Evolutionary conservation across 2,888 invertebrate species (phyloP), one percentile per base, ranked within the genome.

Genomic region (Lapara coniferarum): DNA sequence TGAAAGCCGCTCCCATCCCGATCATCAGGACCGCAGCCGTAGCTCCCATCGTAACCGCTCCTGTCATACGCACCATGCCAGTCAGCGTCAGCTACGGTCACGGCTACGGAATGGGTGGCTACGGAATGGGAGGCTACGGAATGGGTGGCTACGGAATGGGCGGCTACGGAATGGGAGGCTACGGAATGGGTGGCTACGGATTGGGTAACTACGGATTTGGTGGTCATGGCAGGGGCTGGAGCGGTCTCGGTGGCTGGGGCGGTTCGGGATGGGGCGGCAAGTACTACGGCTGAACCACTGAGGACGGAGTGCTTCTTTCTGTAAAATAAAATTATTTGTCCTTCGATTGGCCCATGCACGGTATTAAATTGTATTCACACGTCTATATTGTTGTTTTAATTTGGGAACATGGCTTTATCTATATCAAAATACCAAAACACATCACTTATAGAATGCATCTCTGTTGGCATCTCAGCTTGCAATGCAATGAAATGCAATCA

Each of bases 1-100:
- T 83, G 69, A 90, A 85, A 71, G 92, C 90, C 0, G 86, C 91
- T 16, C 90, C 91, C 0, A 90, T 92, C 58, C 84, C 91, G 2
- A 72, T 92, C 12, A 81, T 91, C 73, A 85, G 75, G 66, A 87
- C 89, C 13, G 76, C 82, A 4, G 78, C 82, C 10, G 82, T 84
- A 0, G 81, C 85, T 0, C 72, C 84, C 13, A 72, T 81, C 72
- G 67, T 77, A 14, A 79, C 82, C 49, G 84, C 87, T 3, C 86
- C 87, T 2, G 73, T 86, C 0, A 72, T 85, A 4, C 81, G 79
- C 66, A 82, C 83, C 3, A 81, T 87, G 0, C 73, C 76, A 16
- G 56, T 68, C 10, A 66, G 56, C 37, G 37, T 58, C 19, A 76
- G 78, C 10, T 71, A 70, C 52, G 74, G 78, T 7, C 69, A 70